These are phyloP conservation scores for Caenorhabditis elegans DNA, from an alignment of 1,140 invertebrate genomes.

Conservation along the genomic window DNA sequence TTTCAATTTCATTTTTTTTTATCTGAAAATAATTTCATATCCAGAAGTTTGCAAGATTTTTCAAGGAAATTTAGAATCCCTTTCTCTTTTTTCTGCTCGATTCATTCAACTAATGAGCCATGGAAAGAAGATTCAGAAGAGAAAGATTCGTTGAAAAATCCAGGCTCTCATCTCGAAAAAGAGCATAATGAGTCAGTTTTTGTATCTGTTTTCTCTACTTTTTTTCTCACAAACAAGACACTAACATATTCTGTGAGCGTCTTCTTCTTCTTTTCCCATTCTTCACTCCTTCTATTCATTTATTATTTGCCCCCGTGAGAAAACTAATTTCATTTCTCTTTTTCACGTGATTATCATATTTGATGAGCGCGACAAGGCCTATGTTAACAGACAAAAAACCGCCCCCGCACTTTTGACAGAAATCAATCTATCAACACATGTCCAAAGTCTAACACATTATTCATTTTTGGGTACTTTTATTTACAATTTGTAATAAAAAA, in stretches of 20 bases:
- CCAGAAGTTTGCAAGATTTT: no score
- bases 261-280: not conserved
- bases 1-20: no score
- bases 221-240: not conserved
- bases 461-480: not conserved
- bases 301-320: constrained; percentile 31
- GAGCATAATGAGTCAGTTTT: constrained; percentile 14
- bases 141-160: no score
- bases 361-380: not conserved
- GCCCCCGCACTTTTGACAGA: not conserved
- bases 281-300: not conserved
- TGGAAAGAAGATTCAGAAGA: no score
- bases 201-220: not conserved
- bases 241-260: not conserved
- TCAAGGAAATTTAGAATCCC: no score
- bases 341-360: constrained; percentile 28
- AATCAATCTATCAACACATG: not conserved
- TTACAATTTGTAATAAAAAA: no score
- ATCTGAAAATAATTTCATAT: no score
- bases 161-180: not conserved
- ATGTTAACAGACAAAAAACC: not conserved
- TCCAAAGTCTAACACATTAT: no score
- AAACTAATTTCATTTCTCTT: not conserved
- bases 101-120: no score
- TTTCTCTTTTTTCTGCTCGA: no score